Conservation (phyloP, 2,797 vertebrate genomes). For the Tamandua tetradactyla region DNA sequence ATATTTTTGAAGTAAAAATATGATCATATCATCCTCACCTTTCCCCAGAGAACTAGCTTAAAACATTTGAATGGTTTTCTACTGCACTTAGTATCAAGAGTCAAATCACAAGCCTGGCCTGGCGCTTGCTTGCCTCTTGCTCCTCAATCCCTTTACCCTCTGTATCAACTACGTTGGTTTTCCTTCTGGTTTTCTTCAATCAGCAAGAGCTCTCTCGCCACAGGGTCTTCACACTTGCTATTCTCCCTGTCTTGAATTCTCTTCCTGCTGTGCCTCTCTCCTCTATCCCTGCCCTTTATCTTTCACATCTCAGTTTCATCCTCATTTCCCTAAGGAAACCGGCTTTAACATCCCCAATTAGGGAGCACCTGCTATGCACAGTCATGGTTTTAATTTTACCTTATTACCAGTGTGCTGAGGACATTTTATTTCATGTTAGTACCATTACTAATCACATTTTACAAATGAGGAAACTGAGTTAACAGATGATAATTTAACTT, state of each 20-base stretch:
- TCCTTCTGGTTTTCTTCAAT: background rate
- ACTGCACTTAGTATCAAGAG: background rate
- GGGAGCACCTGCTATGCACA: background rate
- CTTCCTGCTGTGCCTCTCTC: background rate
- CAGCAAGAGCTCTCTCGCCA: background rate
- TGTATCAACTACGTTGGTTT: background rate
- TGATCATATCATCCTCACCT: background rate
- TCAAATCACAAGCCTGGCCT: background rate
- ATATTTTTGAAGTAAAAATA: conserved; percentile 20
- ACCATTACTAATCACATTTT: background rate
- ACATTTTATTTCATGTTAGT: background rate
- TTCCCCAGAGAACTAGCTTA: background rate
- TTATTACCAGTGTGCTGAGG: background rate
- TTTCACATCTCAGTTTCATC: background rate
- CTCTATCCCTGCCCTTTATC: background rate
- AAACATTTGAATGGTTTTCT: background rate
- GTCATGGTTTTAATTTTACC: background rate
- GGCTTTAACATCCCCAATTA: background rate
- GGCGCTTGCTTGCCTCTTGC: background rate
- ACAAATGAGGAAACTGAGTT: background rate
- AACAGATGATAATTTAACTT: background rate
- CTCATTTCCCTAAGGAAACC: background rate
- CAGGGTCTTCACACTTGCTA: background rate
- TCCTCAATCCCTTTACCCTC: background rate
- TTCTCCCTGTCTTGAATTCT: background rate